Base-by-base conservation (phyloP, 2,113 vertebrate species). In the Microtus oregoni region DNA sequence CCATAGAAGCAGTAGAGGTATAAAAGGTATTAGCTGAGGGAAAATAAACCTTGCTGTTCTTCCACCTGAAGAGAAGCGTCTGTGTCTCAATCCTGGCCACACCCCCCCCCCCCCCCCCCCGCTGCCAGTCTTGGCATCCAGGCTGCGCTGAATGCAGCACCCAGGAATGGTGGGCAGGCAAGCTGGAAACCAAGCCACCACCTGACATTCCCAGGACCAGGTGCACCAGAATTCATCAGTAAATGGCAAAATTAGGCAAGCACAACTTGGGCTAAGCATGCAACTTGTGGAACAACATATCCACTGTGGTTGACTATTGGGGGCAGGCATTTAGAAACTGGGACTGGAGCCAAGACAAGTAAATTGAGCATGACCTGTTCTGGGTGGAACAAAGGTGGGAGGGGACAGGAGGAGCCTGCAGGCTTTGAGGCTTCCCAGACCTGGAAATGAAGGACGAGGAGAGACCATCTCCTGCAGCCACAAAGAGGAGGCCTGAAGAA, bases 271-370 rank as follows among this genome's bases (percentile, higher is more conserved):
- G 85, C 32, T 32, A 55, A 75, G 44, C 22, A 28, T 68, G 50
- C 65, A 14, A 22, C 32, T 32, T 2, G 1, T 22, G 61, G 67
- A 93, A 86, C 3, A 15, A 77, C 58, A 91, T 82, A 50, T 58
- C n/a, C 2, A 0, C 5, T 38, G 52, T 47, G 58, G 28, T 19
- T 86, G 72, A 58, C 78, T 63, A 0, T 91, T 10, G 78, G 76
- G 72, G 81, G 32, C 44, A 61, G 81, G n/a, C 50, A 73, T 72
- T 52, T 76, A 41, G 87, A 96, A 94, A 94, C 82, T 91, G 73
- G 93, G 77, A 28, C 19, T 44, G 32, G 28, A 73, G 70, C 79
- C 92, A 81, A 30, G 78, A 30, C 13, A 22, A 79, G 17, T 1
- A 14, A 93, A 61, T 61, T 26, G 44, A 61, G 14, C 26, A 73